Base-by-base conservation (phyloP, 2,888 invertebrate species). In the Cetonia aurata region DNA sequence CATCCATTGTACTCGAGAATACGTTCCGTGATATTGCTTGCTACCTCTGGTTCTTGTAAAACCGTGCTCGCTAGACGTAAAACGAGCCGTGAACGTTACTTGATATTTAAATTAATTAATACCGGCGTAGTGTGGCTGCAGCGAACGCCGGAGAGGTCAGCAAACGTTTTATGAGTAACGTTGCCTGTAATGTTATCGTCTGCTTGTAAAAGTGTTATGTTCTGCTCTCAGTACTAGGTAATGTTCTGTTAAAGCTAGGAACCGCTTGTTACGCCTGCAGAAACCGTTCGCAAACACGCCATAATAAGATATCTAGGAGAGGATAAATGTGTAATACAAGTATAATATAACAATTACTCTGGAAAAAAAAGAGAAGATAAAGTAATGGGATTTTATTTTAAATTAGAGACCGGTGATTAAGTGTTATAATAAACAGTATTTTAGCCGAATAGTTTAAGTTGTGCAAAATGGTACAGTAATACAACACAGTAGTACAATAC, bases 51-150 rank as follows among this genome's bases (percentile, higher is more conserved):
- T 17, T 13, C 48, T 48, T 17, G 48, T 17, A 48, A 48, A 48
- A 48, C 48, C 48, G 1, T 17, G 10, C 48, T 48, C 17, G 17
- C 10, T 13, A 48, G 48, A 48, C 48, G 48, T 48, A 48, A 48
- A 48, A 48, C 17, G 48, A 48, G n/a, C 48, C 48, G 48, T 12
- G 48, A 48, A 48, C 48, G 48, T 48, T 48, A 48, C 48, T n/a
- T 48, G 48, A 48, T 48, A 48, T 13, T 17, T 17, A 48, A 48
- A 48, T 48, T 48, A 48, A 48, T 48, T 48, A 48, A 48, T 17
- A 10, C 48, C 48, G 48, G 48, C 48, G 17, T 48, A 17, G 48
- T 48, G 48, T 48, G 48, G 48, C 48, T 48, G 48, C 48, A 48
- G 17, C 48, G 13, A 48, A 6, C 15, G 48, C 17, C 48, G 48